These are phyloP conservation scores for Mirounga angustirostris DNA, from an alignment of 2,113 vertebrate species.

Conservation along the genomic window DNA sequence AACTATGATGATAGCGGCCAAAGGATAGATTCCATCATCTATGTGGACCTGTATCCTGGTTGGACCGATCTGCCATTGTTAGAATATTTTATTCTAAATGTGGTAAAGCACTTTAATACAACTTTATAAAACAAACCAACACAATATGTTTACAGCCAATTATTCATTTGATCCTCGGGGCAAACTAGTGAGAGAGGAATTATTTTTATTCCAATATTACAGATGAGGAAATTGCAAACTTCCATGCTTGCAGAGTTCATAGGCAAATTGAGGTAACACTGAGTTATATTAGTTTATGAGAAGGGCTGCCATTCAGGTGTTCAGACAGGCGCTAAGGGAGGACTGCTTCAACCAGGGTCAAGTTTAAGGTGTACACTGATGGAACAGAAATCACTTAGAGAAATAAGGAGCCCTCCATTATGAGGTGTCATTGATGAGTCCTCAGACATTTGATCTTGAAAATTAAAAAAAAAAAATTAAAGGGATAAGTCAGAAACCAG, in stretches of 20 bases:
- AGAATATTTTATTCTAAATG: not conserved
- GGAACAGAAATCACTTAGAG: not conserved
- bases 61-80: not conserved
- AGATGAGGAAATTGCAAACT: not conserved
- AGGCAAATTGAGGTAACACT: not conserved
- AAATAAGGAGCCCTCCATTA: not conserved
- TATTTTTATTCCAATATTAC: not conserved
- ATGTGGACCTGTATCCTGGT: not conserved
- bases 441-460: not conserved
- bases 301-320: not conserved
- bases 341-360: not conserved
- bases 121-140: not conserved
- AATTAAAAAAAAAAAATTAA: not conserved
- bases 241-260: not conserved
- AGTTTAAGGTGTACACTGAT: not conserved
- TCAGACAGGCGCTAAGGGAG: not conserved
- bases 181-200: not conserved
- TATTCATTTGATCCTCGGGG: not conserved
- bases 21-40: not conserved
- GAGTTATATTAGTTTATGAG: not conserved
- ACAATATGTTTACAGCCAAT: not conserved
- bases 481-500: not conserved
- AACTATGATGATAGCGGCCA: not conserved
- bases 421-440: not conserved
- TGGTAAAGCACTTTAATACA: not conserved